phyloP scores from a whole-genome alignment of 2,797 vertebrate species.

The Ciconia nigra region DNA sequence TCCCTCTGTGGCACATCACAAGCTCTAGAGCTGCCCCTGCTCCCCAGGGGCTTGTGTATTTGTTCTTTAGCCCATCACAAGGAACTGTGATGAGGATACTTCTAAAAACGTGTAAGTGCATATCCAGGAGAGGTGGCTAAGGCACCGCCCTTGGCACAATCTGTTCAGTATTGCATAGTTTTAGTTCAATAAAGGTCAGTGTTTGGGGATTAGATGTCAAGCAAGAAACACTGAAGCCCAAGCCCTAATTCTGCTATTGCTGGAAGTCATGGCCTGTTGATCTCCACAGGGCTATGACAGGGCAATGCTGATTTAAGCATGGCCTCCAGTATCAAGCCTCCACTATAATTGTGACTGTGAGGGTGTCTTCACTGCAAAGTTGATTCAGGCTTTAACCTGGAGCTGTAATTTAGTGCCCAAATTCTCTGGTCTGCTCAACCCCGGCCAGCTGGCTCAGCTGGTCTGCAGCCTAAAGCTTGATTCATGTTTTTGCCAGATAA shows the following conservation, averaged over 20 bases:
- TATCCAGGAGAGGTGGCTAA: not conserved
- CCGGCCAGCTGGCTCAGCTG: not conserved
- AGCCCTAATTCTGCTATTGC: fast-evolving
- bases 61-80: not conserved
- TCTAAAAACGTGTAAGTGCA: not conserved
- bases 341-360: not conserved
- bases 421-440: not conserved
- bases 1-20: not conserved
- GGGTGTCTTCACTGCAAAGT: not conserved
- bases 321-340: not conserved
- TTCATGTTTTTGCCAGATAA: not conserved
- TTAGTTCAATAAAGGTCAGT: not conserved
- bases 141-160: not conserved
- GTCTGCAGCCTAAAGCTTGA: not conserved
- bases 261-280: not conserved
- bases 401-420: not conserved
- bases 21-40: not conserved
- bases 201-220: not conserved
- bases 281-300: not conserved
- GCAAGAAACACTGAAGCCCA: not conserved
- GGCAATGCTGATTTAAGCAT: not conserved
- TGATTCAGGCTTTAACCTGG: not conserved
- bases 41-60: not conserved
- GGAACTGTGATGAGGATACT: not conserved
- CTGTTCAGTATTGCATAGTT: constrained; percentile 33